A percentile compares a stretch with the other conserved stretches of the same genome.
Conservation (phyloP, 2,888 invertebrate genomes). For the Rotaria socialis region DNA sequence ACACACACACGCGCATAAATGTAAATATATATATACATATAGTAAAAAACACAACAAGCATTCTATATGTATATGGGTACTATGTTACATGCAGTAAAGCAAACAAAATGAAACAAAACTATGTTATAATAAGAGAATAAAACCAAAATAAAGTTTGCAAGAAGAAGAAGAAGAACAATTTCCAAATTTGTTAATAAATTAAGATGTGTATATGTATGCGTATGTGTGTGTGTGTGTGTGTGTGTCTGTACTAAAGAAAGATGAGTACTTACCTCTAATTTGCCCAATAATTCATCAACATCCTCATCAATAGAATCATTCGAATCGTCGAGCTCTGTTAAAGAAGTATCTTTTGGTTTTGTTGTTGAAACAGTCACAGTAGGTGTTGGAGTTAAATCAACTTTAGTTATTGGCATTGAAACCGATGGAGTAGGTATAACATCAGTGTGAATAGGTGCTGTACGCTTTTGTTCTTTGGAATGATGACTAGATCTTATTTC, state of each 20-base stretch:
- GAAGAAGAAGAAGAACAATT: neutral
- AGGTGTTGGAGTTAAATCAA: neutral
- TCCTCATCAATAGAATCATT: conserved; percentile 10
- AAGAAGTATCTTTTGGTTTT: neutral
- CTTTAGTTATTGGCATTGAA: neutral
- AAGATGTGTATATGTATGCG: conserved; percentile 9
- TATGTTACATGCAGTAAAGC: neutral
- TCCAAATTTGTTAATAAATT: too few relatives aligned
- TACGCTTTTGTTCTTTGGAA: neutral
- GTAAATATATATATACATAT: neutral
- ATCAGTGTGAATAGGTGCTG: neutral
- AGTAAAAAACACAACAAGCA: neutral
- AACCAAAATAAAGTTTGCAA: neutral
- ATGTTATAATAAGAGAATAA: neutral
- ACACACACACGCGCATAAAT: neutral
- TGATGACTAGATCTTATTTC: neutral
- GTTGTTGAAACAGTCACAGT: neutral
- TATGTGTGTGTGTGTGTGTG: neutral
- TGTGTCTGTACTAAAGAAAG: neutral
- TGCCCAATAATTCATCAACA: conserved; percentile 35
- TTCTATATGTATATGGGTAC: neutral
- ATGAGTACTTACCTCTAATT: conserved; percentile 10
- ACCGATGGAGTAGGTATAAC: neutral
- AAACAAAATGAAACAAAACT: neutral
- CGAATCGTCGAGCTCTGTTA: neutral